Conservation (phyloP, 1,140 invertebrate species). For the Laupala kohalensis region DNA sequence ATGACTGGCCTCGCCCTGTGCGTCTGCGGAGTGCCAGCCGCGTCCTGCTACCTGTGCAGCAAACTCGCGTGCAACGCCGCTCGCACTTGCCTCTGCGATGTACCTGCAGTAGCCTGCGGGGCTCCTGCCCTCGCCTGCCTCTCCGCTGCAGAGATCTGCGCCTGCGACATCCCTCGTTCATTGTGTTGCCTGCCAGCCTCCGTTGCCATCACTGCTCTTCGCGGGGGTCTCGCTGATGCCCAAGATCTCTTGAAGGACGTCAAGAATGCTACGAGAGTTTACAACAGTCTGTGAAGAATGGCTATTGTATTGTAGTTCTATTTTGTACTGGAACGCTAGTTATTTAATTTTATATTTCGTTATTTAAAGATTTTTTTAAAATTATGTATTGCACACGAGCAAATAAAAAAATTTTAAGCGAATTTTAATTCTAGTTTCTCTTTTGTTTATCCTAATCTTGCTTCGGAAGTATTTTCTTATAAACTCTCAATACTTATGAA, state of each 20-base stretch:
- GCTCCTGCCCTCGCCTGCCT: background rate
- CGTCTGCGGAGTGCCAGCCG: background rate
- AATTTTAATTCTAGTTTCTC: too few species aligned
- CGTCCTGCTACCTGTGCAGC: background rate
- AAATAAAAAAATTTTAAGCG: too few species aligned
- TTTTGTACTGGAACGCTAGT: too few species aligned
- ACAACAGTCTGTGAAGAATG: too few species aligned
- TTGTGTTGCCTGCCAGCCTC: background rate
- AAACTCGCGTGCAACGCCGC: background rate
- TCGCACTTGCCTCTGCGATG: background rate
- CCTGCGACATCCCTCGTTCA: background rate
- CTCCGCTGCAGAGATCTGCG: background rate
- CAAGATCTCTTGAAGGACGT: background rate
- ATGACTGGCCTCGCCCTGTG: background rate
- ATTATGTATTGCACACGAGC: too few species aligned
- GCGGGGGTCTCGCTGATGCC: background rate
- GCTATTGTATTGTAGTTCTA: too few species aligned
- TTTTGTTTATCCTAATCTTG: too few species aligned
- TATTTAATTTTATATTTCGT: too few species aligned
- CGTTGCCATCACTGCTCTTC: background rate
- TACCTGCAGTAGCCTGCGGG: background rate
- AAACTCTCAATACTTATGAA: too few species aligned
- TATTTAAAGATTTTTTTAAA: too few species aligned
- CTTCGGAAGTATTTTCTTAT: too few species aligned
- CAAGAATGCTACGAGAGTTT: too few species aligned